Conservation (phyloP, 2,113 vertebrate species). For the Callipepla squamata region DNA sequence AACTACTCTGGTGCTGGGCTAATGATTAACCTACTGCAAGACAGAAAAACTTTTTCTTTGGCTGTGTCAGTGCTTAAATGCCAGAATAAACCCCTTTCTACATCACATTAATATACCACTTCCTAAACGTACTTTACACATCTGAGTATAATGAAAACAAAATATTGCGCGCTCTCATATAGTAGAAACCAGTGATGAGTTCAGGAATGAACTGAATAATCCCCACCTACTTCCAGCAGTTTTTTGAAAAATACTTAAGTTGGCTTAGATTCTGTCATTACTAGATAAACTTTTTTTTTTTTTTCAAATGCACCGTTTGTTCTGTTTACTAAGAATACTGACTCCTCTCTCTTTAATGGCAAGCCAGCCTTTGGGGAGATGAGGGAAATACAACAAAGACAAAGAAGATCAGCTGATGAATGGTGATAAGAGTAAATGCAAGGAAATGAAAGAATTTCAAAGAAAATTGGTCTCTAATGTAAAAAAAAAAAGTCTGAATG, state of each 20-base stretch:
- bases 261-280: not conserved
- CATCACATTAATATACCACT: not conserved
- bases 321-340: not conserved
- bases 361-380: not conserved
- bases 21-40: conserved; percentile 7
- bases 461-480: not conserved
- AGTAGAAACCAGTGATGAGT: not conserved
- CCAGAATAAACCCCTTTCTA: not conserved
- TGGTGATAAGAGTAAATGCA: not conserved
- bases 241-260: not conserved
- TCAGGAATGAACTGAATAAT: not conserved
- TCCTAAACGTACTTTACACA: not conserved
- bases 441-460: not conserved
- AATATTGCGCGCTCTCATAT: not conserved
- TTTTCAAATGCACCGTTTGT: not conserved
- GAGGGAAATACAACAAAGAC: not conserved
- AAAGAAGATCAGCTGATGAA: not conserved
- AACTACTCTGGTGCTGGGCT: not conserved
- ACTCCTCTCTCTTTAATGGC: not conserved
- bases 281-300: not conserved
- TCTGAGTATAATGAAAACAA: not conserved
- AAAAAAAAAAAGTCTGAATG: not conserved
- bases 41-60: not conserved
- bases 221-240: not conserved
- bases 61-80: not conserved